Conservation (phyloP, 2,888 invertebrate genomes). For the Mimas tiliae region DNA sequence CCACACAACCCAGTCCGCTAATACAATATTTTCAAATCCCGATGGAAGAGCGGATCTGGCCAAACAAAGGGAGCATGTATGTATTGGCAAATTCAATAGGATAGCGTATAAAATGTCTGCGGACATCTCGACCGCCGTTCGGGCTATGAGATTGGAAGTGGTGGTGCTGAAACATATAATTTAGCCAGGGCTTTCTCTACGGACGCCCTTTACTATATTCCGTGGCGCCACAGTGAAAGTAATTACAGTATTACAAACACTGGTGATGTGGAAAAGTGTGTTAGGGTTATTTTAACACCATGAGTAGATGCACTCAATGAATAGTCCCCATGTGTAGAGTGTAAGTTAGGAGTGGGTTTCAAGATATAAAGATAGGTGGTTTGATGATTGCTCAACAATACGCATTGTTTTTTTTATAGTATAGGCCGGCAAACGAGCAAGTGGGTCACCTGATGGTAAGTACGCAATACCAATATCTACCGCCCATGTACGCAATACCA, state of each 20-base stretch:
- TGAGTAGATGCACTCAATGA: no score
- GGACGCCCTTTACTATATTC: constrained; percentile 37
- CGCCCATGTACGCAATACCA: no score
- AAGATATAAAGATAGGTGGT: no score
- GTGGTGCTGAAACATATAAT: constrained; percentile 78
- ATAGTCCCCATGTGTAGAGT: no score
- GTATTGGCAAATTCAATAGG: constrained; percentile 73
- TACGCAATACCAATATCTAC: no score
- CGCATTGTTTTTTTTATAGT: no score
- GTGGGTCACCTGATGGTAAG: no score
- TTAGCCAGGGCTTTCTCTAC: constrained; percentile 56
- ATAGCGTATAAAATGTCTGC: constrained; percentile 53
- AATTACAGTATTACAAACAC: constrained; percentile 1
- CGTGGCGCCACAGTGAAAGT: background rate
- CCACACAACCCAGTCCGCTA: background rate
- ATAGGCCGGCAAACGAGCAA: no score
- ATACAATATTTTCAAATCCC: constrained; percentile 30
- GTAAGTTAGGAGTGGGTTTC: no score
- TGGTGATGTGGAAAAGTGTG: background rate
- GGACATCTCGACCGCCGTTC: constrained; percentile 62
- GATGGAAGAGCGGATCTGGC: constrained; percentile 30
- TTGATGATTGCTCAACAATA: no score
- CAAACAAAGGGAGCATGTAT: constrained; percentile 43
- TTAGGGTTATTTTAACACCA: no score
- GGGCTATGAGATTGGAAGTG: constrained; percentile 75